A percentile compares a stretch with the other conserved stretches of the same genome.
Evolutionary conservation across 2,113 vertebrate species (phyloP).

Genomic region (Platycercus adscitus): DNA sequence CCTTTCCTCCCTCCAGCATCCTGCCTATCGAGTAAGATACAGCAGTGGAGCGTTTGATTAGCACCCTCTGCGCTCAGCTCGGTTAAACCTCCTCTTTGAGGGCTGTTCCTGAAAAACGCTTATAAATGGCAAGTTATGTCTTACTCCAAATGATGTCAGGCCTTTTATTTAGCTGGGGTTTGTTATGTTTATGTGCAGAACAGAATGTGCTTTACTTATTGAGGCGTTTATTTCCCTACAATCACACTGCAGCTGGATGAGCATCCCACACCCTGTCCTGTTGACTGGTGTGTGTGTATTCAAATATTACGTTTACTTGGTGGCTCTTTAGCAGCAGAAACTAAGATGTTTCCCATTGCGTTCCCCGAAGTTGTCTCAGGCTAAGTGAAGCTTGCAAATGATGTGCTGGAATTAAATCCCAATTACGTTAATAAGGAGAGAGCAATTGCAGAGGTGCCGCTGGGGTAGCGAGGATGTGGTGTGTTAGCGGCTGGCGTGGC

Average conservation of each 20-base stretch:
- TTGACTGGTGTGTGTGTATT: background rate
- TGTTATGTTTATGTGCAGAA: background rate
- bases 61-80: slow-evolving; percentile 1
- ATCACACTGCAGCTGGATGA: background rate
- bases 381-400: slow-evolving; percentile 1
- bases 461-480: accelerated
- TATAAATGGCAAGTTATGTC: background rate
- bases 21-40: background rate
- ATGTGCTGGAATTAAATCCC: background rate
- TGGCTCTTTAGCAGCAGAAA: background rate
- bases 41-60: background rate
- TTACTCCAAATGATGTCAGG: background rate
- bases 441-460: background rate
- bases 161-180: slow-evolving; percentile 22
- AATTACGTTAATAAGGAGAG: background rate
- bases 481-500: background rate
- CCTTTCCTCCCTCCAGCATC: background rate
- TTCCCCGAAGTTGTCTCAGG: background rate
- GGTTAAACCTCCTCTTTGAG: slow-evolving; percentile 1
- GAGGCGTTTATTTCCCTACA: background rate
- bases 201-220: background rate
- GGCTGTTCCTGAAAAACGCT: slow-evolving; percentile 41
- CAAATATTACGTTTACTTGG: background rate
- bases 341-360: background rate
- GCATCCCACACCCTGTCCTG: background rate